Percentiles rank a stretch among this genome's conserved stretches.
Evolutionary conservation across 2,888 invertebrate genomes (phyloP).

Genomic region (Sarcophaga variegata): DNA sequence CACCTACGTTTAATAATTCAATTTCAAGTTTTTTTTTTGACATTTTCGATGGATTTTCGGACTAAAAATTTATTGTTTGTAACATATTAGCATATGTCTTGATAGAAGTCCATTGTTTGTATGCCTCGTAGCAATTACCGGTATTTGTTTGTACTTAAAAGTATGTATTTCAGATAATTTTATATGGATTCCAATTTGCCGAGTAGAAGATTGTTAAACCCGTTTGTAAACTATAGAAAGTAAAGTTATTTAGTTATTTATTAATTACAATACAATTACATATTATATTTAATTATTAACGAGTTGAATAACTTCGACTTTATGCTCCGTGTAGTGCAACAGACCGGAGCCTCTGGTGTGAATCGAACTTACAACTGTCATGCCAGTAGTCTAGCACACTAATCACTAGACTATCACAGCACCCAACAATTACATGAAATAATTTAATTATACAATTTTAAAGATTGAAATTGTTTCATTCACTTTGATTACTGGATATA

Average conservation of each 20-base stretch:
- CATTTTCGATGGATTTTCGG: constrained; percentile 39
- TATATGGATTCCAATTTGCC: not conserved
- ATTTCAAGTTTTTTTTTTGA: constrained; percentile 34
- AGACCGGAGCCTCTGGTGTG: too few relatives aligned
- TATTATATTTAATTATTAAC: too few relatives aligned
- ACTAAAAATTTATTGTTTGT: constrained; percentile 37
- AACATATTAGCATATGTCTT: constrained; percentile 34
- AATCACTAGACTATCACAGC: too few relatives aligned
- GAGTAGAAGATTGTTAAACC: not conserved
- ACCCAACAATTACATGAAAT: too few relatives aligned
- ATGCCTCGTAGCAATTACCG: constrained; percentile 16
- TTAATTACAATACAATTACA: too few relatives aligned
- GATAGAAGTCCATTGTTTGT: constrained; percentile 31
- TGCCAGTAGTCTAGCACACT: too few relatives aligned
- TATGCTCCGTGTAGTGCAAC: too few relatives aligned
- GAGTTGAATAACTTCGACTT: too few relatives aligned
- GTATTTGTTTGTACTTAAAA: not conserved
- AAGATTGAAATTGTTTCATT: not conserved
- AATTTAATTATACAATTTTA: too few relatives aligned
- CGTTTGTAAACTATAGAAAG: not conserved
- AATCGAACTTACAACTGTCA: too few relatives aligned
- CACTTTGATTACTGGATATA: too few relatives aligned
- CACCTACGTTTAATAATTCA: constrained; percentile 53
- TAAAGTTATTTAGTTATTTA: not conserved
- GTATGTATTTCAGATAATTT: not conserved